These are phyloP conservation scores for Crocidura indochinensis DNA, from an alignment of 2,797 vertebrate genomes.

Conservation along the genomic window DNA sequence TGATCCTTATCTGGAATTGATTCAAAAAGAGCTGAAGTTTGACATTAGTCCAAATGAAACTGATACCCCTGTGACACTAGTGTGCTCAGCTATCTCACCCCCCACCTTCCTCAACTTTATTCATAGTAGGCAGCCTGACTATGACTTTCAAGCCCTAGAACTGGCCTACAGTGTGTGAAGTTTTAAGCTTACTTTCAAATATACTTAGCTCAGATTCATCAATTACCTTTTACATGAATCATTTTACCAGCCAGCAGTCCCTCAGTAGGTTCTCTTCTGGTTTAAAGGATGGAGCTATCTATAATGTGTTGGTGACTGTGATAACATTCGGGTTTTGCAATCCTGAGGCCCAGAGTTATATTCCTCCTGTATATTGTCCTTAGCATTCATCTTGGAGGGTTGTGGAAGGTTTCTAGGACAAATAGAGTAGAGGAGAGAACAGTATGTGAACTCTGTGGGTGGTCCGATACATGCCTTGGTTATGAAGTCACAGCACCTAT, in stretches of 20 bases:
- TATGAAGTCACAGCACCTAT: too few relatives aligned
- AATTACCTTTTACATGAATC: neutral
- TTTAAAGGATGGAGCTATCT: neutral
- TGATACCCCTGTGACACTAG: fast-evolving
- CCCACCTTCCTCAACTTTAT: too few relatives aligned
- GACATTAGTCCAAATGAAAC: neutral
- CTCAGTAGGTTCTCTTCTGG: neutral
- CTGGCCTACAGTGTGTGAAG: neutral
- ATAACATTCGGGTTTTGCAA: neutral
- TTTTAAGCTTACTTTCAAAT: neutral
- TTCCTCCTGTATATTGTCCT: too few relatives aligned
- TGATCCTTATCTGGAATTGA: too few relatives aligned
- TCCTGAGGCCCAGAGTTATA: too few relatives aligned
- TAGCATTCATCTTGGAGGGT: neutral
- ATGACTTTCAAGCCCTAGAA: neutral
- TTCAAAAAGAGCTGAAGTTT: too few relatives aligned
- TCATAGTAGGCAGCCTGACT: neutral
- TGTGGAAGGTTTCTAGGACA: neutral
- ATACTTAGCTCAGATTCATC: neutral
- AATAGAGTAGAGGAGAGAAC: neutral
- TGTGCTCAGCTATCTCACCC: neutral
- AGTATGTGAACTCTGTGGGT: neutral
- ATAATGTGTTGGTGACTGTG: neutral
- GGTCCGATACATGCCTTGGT: neutral
- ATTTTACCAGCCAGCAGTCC: neutral